A percentile compares a stretch with the other conserved stretches of the same genome.
Evolutionary conservation across 2,113 vertebrate species (phyloP).

Genomic region (Carettochelys insculpta): DNA sequence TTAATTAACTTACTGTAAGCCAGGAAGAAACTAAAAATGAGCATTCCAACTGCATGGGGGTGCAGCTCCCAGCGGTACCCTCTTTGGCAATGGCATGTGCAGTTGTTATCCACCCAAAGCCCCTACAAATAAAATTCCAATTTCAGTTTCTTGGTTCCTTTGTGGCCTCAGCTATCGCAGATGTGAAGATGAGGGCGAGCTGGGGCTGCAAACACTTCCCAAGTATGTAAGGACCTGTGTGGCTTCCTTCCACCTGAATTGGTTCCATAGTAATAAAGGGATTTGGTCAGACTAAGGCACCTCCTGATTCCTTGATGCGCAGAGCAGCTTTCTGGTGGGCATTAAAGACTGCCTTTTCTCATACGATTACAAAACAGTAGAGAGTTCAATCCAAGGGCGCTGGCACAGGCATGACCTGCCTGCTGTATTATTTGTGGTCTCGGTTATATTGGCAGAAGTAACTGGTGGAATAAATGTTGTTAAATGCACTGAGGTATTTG

Average conservation of each 20-base stretch:
- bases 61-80: not conserved
- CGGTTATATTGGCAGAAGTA: conserved; percentile 26
- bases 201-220: not conserved
- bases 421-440: conserved; percentile 39
- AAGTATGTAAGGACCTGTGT: not conserved
- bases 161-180: not conserved
- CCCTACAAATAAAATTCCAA: not conserved
- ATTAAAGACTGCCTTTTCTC: not conserved
- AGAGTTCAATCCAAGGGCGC: not conserved
- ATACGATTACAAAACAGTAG: not conserved
- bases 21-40: not conserved
- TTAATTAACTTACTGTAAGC: not conserved
- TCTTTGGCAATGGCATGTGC: too few relatives aligned
- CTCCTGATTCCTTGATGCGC: not conserved
- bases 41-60: not conserved
- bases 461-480: too few relatives aligned
- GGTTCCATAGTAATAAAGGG: not conserved
- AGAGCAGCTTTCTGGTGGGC: not conserved
- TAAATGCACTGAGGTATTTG: too few relatives aligned
- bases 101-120: not conserved
- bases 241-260: rapidly evolving
- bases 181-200: not conserved
- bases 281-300: not conserved
- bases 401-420: conserved; percentile 19
- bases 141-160: not conserved